A percentile compares a stretch with the other conserved stretches of the same genome.
Evolutionary conservation across 1,140 invertebrate genomes (phyloP).

Genomic region (Anastrepha ludens): DNA sequence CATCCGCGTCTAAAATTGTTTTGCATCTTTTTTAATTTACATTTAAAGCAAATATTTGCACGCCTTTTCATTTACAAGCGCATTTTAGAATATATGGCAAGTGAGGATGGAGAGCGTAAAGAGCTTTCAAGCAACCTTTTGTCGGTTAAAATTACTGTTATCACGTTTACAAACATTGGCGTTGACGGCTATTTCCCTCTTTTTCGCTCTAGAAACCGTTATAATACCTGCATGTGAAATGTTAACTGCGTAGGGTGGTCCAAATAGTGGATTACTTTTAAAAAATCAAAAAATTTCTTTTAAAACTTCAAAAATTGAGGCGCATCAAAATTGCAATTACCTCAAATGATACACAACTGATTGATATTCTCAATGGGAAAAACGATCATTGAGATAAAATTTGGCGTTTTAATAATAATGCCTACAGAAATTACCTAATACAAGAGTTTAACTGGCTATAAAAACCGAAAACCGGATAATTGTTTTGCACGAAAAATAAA

Average conservation of each 20-base stretch:
- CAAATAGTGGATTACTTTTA: no score
- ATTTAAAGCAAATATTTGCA: slow-evolving; percentile 37
- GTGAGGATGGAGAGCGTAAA: neutral
- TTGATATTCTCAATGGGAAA: no score
- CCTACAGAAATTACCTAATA: no score
- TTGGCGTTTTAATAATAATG: no score
- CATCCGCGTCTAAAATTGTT: slow-evolving; percentile 5
- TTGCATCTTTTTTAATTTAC: neutral
- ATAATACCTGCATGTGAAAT: neutral
- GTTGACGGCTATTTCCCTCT: neutral
- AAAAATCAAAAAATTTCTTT: no score
- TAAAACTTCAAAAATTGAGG: no score
- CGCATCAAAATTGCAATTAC: no score
- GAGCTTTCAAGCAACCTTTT: slow-evolving; percentile 6
- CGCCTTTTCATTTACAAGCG: neutral
- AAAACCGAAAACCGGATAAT: no score
- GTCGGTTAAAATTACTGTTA: neutral
- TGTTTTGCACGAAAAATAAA: no score
- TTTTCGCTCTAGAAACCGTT: neutral
- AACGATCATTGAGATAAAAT: no score
- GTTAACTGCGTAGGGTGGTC: neutral
- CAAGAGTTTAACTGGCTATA: no score
- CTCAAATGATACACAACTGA: no score
- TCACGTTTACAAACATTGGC: slow-evolving; percentile 9
- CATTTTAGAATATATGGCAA: neutral